Evolutionary conservation across 2,888 invertebrate species (phyloP).

Genomic region (Cataglyphis altisquamis): DNA sequence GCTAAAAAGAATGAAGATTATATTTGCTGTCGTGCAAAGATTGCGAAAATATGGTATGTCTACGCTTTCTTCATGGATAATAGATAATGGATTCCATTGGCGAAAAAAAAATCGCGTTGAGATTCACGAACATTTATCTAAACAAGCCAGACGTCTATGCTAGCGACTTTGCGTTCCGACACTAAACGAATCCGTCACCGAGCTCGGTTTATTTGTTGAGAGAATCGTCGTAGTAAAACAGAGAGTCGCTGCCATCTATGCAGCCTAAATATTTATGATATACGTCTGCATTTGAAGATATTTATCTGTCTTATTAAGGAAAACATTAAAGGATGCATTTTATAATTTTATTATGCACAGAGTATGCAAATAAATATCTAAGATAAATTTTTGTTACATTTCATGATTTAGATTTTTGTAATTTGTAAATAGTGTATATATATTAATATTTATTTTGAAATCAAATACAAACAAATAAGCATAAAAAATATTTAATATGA

Average conservation of each 20-base stretch:
- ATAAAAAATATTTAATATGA: constrained; percentile 1
- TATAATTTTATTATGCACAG: constrained; percentile 18
- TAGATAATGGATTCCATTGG: constrained; percentile 6
- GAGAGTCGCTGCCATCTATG: constrained; percentile 33
- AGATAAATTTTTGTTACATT: not conserved
- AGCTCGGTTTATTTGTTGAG: constrained; percentile 67
- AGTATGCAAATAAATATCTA: not conserved
- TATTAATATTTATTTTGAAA: not conserved
- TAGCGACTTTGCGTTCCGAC: constrained; percentile 6
- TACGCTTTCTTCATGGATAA: constrained; percentile 19
- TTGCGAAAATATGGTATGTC: constrained; percentile 40
- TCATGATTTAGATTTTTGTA: not conserved
- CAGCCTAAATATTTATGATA: constrained; percentile 65
- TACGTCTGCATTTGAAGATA: constrained; percentile 31
- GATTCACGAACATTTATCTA: constrained; percentile 41
- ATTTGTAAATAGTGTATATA: not conserved
- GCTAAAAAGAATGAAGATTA: not conserved
- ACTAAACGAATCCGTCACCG: constrained; percentile 59
- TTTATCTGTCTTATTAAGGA: not conserved
- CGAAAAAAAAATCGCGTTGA: constrained; percentile 35
- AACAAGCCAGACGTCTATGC: constrained; percentile 44
- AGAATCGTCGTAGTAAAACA: constrained; percentile 65
- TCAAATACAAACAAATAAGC: not conserved
- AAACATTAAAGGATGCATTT: constrained; percentile 36
- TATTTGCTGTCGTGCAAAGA: not conserved